Evolutionary conservation across 2,113 vertebrate species (phyloP).

Genomic region (Phalacrocorax aristotelis): DNA sequence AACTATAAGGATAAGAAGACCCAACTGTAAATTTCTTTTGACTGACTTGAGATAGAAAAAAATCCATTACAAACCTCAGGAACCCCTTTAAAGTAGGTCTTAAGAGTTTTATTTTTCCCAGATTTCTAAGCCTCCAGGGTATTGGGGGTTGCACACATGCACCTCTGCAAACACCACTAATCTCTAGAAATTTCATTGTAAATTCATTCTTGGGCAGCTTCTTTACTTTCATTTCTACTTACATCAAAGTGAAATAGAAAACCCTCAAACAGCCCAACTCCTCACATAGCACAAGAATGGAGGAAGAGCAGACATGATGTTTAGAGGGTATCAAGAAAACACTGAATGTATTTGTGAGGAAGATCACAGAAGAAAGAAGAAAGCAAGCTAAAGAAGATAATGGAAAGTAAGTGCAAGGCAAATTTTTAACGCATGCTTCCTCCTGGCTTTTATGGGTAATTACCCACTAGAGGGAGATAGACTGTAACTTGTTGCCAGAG

Average conservation of each 20-base stretch:
- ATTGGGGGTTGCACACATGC: not conserved
- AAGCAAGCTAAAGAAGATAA: not conserved
- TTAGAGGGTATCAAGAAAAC: not conserved
- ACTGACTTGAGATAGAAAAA: not conserved
- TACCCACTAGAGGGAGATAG: slow-evolving; percentile 51
- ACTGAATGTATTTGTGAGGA: not conserved
- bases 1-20: slow-evolving; percentile 16
- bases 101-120: not conserved
- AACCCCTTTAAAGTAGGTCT: not conserved
- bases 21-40: not conserved
- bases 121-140: not conserved
- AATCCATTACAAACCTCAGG: not conserved
- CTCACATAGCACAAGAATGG: not conserved
- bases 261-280: not conserved
- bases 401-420: not conserved
- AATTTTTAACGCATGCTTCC: not conserved
- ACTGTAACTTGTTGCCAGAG: slow-evolving; percentile 1
- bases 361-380: not conserved
- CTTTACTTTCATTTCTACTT: slow-evolving; percentile 23
- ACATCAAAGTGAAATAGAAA: not conserved
- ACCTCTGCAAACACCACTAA: not conserved
- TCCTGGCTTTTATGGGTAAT: not conserved
- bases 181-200: not conserved
- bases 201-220: not conserved
- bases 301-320: not conserved